Evolutionary conservation across 2,113 vertebrate genomes (phyloP), one percentile per base, ranked within the genome.

Genomic region (Pyxicephalus adspersus): DNA sequence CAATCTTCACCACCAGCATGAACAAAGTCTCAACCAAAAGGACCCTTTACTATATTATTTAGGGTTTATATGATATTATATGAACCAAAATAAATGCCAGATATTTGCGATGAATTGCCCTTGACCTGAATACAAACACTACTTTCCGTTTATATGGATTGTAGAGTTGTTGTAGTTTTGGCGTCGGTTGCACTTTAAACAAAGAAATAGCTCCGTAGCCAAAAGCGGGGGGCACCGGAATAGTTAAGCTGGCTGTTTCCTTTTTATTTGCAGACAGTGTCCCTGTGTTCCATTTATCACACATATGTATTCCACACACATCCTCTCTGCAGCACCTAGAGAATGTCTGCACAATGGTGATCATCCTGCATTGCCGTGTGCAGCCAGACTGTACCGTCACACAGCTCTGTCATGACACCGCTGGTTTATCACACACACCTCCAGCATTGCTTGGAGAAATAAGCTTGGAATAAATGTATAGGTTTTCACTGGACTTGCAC

Each of bases 301-400:
- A 34, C 26, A 73, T 73, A n/a, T 51, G 5, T 76, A 76, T 76
- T 76, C 57, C 38, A 22, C n/a, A 23, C 58, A 76, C 74, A 64
- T 76, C 34, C 38, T 51, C 38, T n/a, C 74, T 76, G 58, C 74
- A 76, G 57, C 38, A 63, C 70, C 70, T 73, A 20, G 19, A 45
- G 65, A 50, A 28, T 7, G 16, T 28, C 29, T 52, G 29, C 68
- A 54, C 68, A 20, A 19, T 8, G 34, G 60, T 29, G 38, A 17
- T 51, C 63, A 76, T 64, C 29, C 29, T 64, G 60, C 23, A 76
- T 64, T 17, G 11, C 60, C 5, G 60, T 28, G 74, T 34, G 16
- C 1, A 73, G 15, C 19, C 52, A n/a, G 29, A 26, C 20, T 31
- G 16, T 19, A 57, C 19, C 0, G 28, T 51, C 25, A 6, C 18